Evolutionary conservation across 2,113 vertebrate species (phyloP), one percentile per base, ranked within the genome.

Genomic region (Bettongia penicillata): DNA sequence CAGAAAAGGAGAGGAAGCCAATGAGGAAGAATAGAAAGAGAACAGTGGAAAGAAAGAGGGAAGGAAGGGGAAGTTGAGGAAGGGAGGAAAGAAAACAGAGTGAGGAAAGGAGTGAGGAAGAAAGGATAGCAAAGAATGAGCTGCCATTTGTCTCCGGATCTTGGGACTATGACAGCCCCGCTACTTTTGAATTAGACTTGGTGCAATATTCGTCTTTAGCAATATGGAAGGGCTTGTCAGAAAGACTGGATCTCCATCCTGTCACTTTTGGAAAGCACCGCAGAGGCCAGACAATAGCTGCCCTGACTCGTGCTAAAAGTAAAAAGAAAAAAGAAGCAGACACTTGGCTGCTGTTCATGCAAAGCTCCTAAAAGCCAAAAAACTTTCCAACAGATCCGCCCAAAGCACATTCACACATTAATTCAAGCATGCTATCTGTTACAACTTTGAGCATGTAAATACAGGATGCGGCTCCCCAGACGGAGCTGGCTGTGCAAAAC

Each of bases 391-490:
- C 37, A 2, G 48, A 93, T 57, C 91, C 93, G 84, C 92, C 53
- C 77, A 51, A 92, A 91, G 91, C 96, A 94, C 91, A 95, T 77
- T 37, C 94, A 14, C 94, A 51, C 22, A 3, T 91, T 91, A 53
- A 91, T 94, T 97, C 94, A 94, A 92, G 93, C 91, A 94, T 49
- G 89, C 53, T 95, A 48, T 97, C 95, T 94, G 97, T 91, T 91
- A 91, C 77, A 93, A 53, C 50, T 93, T 55, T 23, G 31, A 28
- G 93, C 11, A 53, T 16, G 1, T 92, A 89, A 47, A 25, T 43
- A 19, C 31, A 57, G 95, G n/a, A 61, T n/a, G 92, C 53, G 91
- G 90, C 89, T 95, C 95, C 92, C 91, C 94, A 95, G 95, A 92
- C 12, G 11, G 91, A 2, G 84, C 89, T 96, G 96, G 96, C 95